A percentile compares a stretch with the other conserved stretches of the same genome.
phyloP scores from a whole-genome alignment of 2,797 vertebrate genomes.

The Aulostomus chinensis region DNA sequence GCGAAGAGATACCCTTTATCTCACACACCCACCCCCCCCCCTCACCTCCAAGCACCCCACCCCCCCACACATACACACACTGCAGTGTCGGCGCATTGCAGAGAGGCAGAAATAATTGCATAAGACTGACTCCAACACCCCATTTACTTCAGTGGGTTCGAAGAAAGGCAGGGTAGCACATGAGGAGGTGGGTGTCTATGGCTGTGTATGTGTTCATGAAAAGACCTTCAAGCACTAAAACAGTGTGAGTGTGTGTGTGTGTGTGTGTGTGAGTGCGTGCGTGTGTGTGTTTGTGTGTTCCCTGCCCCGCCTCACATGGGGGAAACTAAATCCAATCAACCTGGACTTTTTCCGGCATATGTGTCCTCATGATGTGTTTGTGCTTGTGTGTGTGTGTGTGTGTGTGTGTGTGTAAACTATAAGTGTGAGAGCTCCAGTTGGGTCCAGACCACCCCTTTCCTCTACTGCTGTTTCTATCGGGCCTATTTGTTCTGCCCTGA shows the following conservation, averaged over 20 bases:
- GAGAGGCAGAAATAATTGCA: slow-evolving; percentile 52
- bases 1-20: slow-evolving; percentile 23
- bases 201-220: too few species aligned
- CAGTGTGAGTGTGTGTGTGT: slow-evolving; percentile 1
- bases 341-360: slow-evolving; percentile 9
- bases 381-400: slow-evolving; percentile 4
- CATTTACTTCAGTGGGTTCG: slow-evolving; percentile 35
- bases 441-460: slow-evolving; percentile 40
- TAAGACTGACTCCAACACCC: slow-evolving; percentile 38
- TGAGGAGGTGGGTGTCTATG: not conserved
- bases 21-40: too few species aligned
- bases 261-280: slow-evolving; percentile 2
- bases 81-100: slow-evolving; percentile 41
- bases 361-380: too few species aligned
- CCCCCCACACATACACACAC: too few species aligned
- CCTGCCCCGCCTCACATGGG: slow-evolving; percentile 21
- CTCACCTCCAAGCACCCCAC: too few species aligned
- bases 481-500: slow-evolving; percentile 52
- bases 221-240: too few species aligned
- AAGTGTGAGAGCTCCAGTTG: slow-evolving; percentile 23
- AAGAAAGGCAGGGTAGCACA: slow-evolving; percentile 20
- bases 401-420: slow-evolving; percentile 1
- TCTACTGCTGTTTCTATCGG: slow-evolving; percentile 41
- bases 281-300: slow-evolving; percentile 12
- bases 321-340: slow-evolving; percentile 39